Evolutionary conservation across 2,888 invertebrate species (phyloP), one percentile per base, ranked within the genome.

Genomic region (Cantharis rufa): DNA sequence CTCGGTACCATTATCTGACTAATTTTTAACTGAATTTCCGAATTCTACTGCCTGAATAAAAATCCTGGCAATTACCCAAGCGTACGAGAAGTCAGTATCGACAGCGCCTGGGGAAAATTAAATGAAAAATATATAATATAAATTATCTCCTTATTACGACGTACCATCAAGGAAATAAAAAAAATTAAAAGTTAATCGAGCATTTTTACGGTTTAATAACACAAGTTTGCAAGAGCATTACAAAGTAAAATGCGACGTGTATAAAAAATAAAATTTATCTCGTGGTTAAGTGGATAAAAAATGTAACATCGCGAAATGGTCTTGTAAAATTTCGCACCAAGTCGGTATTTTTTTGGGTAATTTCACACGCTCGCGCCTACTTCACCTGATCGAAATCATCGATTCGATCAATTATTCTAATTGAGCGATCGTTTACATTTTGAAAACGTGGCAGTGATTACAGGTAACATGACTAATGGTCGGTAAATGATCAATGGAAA

Each of bases 401-500:
- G 70, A 66, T 72, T 69, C 76, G 70, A 74, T 72, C 74, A 74
- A 71, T 76, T 76, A 76, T 72, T 74, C 74, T 78, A 78, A 78
- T 78, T 78, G 76, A 78, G 78, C 79, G 79, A 79, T 78, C 79
- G 79, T 78, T 78, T 73, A 75, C 73, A 75, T 73, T 72, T 73
- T 73, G 74, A 72, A 79, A 71, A 78, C 78, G 78, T 78, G 78
- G 76, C 74, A 76, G 76, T 78, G 78, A 77, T 79, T 78, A 79
- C 79, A 77, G 77, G 75, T 71, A 79, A 78, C 75, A 78, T 79
- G 79, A 79, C 79, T 79, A 79, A 79, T 79, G 77, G 79, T 61
- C 75, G 75, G 71, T 79, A 79, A 79, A 78, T 72, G 77, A 73
- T 72, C 75, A 75, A 73, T 75, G 71, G 77, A 75, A 71, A 63